Conservation (phyloP, 2,888 invertebrate species). For the Mactromeris polynyma region DNA sequence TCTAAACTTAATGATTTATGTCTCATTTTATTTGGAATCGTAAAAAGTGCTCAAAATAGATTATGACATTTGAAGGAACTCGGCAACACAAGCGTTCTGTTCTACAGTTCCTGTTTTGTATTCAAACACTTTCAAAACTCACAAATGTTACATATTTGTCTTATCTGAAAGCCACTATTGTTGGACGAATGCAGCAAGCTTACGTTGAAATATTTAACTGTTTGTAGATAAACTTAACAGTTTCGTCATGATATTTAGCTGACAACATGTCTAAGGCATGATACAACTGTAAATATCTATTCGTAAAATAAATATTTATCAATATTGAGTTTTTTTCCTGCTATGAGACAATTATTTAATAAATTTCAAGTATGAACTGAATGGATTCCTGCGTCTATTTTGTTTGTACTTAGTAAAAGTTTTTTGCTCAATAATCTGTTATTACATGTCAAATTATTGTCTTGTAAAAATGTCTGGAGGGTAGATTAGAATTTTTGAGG, state of each 20-base stretch:
- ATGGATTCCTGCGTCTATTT: not conserved
- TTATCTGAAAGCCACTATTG: not conserved
- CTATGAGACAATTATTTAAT: not conserved
- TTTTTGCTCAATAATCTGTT: not conserved
- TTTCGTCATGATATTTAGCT: not conserved
- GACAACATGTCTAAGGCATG: not conserved
- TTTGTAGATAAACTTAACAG: not conserved
- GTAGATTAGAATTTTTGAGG: not conserved
- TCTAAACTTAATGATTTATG: not conserved
- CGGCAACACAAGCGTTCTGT: not conserved
- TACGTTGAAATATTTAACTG: conserved; percentile 10
- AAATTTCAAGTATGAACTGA: not conserved
- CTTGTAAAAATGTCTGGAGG: not conserved
- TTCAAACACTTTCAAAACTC: not conserved
- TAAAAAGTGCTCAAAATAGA: not conserved
- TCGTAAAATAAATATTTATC: not conserved
- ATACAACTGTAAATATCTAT: not conserved
- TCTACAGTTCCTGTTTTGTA: not conserved
- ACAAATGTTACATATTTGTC: not conserved
- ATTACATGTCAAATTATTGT: not conserved
- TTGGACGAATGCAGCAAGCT: not conserved
- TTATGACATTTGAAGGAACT: not conserved
- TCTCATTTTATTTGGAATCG: not conserved
- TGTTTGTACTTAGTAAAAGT: not conserved
- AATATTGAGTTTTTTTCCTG: not conserved